Evolutionary conservation across 2,113 vertebrate species (phyloP), one percentile per base, ranked within the genome.

Genomic region (Protomyctophum bolini): DNA sequence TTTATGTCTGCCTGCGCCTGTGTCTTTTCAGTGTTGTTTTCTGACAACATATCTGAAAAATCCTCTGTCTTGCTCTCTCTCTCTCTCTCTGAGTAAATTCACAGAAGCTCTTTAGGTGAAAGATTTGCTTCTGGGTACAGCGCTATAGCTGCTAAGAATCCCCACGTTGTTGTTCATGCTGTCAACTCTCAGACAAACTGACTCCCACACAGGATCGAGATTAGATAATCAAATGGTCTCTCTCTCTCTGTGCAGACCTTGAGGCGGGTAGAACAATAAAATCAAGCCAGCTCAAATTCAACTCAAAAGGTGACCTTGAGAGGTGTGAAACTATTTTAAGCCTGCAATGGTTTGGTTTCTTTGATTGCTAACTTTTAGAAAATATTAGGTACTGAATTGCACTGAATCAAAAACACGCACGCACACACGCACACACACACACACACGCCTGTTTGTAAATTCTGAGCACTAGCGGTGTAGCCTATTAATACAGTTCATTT

Each of bases 401-500:
- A 41, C 33, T 41, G 33, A 41, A 41, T 41, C 5, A 21, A 21
- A 21, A 21, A 21, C 21, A 3, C 33, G 4, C 33, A 41, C 2
- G 5, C 3, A 41, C 33, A 1, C 33, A 41, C 33, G 33, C 33
- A 41, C 33, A 2, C 33, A 41, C 33, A 2, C 33, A 41, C 33
- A 33, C 33, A 33, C 33, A 33, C 33, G 33, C 33, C 33, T 33
- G 33, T 33, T 33, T 33, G 33, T 33, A 33, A 33, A 77, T 49
- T 75, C 57, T 74, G 59, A 73, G 49, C 57, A 60, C 75, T 71
- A 73, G 63, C 56, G 69, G 64, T 41, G 64, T 68, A n/a, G n/a
- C n/a, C n/a, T n/a, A n/a, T n/a, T n/a, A n/a, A n/a, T 75, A 57
- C 75, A 79, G 51, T 81, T 88, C 58, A 83, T 75, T 81, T 81